Evolutionary conservation across 2,797 vertebrate species (phyloP).

Genomic region (Syngnathus acus): DNA sequence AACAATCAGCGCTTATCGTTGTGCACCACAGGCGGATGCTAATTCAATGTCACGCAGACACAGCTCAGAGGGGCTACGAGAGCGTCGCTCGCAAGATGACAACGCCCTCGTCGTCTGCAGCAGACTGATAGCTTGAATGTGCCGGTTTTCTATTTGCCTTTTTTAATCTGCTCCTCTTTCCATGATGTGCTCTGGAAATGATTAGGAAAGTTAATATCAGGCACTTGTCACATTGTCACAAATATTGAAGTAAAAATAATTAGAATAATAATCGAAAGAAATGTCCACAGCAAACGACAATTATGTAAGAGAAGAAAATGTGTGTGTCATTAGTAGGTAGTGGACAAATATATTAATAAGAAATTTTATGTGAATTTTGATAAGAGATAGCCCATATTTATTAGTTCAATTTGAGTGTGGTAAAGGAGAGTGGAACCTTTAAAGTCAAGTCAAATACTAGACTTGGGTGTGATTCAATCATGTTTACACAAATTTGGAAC

Average conservation of each 20-base stretch:
- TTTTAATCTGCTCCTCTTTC: not conserved
- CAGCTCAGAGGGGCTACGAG: slow-evolving; percentile 32
- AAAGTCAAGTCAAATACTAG: no score
- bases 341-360: no score
- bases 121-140: slow-evolving; percentile 2
- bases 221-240: not conserved
- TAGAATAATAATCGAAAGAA: not conserved
- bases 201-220: not conserved
- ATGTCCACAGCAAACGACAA: no score
- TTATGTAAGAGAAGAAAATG: no score
- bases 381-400: no score
- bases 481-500: not conserved
- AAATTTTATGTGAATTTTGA: no score
- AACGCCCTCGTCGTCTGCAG: not conserved
- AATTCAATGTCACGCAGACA: slow-evolving; percentile 50
- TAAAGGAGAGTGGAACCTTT: not conserved
- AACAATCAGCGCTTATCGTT: slow-evolving; percentile 67
- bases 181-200: not conserved
- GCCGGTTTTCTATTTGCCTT: slow-evolving; percentile 16
- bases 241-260: not conserved
- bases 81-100: slow-evolving; percentile 15
- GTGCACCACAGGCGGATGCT: slow-evolving; percentile 52
- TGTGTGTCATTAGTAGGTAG: no score
- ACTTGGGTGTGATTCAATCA: not conserved
- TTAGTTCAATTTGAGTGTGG: no score